Conservation (phyloP, 2,797 vertebrate genomes). For the Peromyscus attwateri region DNA sequence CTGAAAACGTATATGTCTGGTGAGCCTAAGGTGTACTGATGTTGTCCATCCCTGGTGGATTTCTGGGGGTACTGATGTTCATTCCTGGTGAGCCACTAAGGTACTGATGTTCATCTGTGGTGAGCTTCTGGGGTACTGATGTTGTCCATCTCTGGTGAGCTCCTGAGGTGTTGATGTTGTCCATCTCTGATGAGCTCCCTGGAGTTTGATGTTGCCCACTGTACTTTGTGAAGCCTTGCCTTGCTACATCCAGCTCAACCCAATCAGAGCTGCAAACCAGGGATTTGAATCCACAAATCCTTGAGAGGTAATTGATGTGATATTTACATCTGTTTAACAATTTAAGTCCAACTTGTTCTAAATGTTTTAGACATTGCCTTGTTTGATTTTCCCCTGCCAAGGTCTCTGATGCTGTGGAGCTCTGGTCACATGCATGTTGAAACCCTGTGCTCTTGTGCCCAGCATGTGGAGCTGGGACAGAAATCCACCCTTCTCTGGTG, state of each 20-base stretch:
- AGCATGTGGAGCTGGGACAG: not conserved
- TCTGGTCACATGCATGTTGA: not conserved
- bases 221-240: not conserved
- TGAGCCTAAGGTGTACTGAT: not conserved
- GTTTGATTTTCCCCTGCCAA: not conserved
- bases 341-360: not conserved
- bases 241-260: not conserved
- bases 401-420: not conserved
- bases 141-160: not conserved
- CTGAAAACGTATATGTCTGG: not conserved
- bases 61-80: not conserved
- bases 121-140: not conserved
- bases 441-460: not conserved
- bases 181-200: not conserved
- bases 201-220: not conserved
- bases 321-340: constrained; percentile 18
- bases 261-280: not conserved
- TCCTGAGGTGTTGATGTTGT: not conserved
- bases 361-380: not conserved
- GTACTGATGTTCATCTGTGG: not conserved
- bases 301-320: not conserved
- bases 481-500: not conserved
- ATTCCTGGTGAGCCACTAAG: not conserved
- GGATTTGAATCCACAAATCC: not conserved
- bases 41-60: not conserved